Conservation (phyloP, 2,888 invertebrate genomes). For the Chrysina gloriosa region DNA sequence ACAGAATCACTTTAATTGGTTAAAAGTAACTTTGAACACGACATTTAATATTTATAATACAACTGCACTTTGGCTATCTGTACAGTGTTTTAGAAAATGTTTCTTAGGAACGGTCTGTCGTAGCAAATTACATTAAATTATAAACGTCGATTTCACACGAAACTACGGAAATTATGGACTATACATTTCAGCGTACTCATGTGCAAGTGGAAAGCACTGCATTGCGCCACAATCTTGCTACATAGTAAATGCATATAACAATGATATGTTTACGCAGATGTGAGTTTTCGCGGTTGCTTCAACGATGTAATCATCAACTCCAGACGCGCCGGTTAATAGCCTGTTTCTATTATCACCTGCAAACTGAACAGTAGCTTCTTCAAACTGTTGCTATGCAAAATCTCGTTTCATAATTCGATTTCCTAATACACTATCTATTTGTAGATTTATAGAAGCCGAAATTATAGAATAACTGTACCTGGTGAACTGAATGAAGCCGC, state of each 20-base stretch:
- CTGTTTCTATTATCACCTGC: conserved; percentile 18
- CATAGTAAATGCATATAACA: conserved; percentile 18
- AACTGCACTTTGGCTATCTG: too few species aligned
- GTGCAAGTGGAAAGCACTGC: conserved; percentile 34
- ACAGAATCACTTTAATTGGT: too few species aligned
- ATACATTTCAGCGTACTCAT: conserved; percentile 20
- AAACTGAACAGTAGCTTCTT: conserved; percentile 14
- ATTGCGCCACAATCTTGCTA: conserved; percentile 35
- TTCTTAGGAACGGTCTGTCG: too few species aligned
- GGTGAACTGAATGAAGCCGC: too few species aligned
- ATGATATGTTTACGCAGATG: conserved; percentile 38
- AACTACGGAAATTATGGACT: conserved; percentile 26
- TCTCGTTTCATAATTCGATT: too few species aligned
- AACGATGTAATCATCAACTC: conserved; percentile 10
- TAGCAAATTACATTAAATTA: conserved; percentile 28
- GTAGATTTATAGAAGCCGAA: too few species aligned
- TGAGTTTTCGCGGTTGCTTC: conserved; percentile 15
- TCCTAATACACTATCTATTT: too few species aligned
- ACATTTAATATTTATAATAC: too few species aligned
- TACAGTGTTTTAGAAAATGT: too few species aligned
- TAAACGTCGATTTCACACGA: conserved; percentile 20
- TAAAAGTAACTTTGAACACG: too few species aligned
- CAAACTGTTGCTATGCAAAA: too few species aligned
- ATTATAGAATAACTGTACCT: too few species aligned
- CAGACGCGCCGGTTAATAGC: conserved; percentile 20